Evolutionary conservation across 2,113 vertebrate genomes (phyloP).

Genomic region (Paedocypris sp.): DNA sequence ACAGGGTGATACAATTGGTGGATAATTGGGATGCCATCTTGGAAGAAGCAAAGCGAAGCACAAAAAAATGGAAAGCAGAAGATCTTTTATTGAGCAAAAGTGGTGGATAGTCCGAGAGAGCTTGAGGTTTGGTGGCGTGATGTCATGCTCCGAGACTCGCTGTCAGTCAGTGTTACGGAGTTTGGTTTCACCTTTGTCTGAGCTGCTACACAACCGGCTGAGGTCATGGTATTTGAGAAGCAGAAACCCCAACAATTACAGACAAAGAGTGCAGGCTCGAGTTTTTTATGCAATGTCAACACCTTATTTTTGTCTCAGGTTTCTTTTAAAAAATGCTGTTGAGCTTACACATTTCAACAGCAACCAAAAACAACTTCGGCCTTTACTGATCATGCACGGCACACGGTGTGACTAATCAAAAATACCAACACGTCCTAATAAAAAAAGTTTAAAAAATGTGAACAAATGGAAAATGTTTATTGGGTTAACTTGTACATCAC

Average conservation of each 20-base stretch:
- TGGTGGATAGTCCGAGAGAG: neutral
- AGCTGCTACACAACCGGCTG: neutral
- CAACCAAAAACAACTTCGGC: neutral
- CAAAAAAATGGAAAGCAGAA: neutral
- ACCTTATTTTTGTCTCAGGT: neutral
- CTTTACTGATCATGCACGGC: neutral
- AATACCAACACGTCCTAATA: too few relatives aligned
- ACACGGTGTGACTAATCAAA: neutral
- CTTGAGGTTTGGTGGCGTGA: neutral
- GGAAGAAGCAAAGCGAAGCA: neutral
- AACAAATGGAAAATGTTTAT: too few relatives aligned
- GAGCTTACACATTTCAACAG: neutral
- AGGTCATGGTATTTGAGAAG: conserved; percentile 15
- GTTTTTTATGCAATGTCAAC: neutral
- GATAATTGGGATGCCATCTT: conserved; percentile 34
- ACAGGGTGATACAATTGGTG: conserved; percentile 14
- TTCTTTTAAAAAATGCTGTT: conserved; percentile 5
- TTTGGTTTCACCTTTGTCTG: neutral
- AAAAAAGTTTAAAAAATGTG: too few relatives aligned
- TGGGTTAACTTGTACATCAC: too few relatives aligned
- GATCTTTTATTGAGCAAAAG: neutral
- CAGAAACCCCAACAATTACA: neutral
- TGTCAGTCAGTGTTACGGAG: neutral
- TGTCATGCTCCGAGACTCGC: neutral
- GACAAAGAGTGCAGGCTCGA: neutral